Evolutionary conservation across 2,113 vertebrate genomes (phyloP).

Genomic region (Dissostichus mawsoni): DNA sequence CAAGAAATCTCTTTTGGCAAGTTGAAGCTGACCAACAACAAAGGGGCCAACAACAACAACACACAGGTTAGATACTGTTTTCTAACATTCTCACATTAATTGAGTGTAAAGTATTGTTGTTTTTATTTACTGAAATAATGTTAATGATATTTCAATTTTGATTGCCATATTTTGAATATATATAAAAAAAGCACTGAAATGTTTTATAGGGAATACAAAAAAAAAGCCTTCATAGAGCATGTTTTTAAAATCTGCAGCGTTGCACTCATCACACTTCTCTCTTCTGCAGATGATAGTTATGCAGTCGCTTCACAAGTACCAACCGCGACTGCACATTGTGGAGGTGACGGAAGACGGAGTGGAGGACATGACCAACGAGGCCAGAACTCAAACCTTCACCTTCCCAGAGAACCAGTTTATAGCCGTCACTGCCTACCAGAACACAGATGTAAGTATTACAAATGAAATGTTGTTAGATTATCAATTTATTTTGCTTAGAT

Average conservation of each 20-base stretch:
- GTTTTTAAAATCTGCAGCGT: not conserved
- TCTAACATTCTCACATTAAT: not conserved
- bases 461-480: not conserved
- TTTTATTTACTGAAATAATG: not conserved
- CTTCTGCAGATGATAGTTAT: conserved; percentile 94
- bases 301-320: conserved; percentile 97
- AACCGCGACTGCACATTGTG: conserved; percentile 96
- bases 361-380: conserved; percentile 94
- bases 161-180: not conserved
- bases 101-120: not conserved
- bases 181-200: too few species aligned
- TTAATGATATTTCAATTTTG: not conserved
- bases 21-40: conserved; percentile 98
- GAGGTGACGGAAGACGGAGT: conserved; percentile 98
- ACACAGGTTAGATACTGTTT: conserved; percentile 88
- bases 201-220: too few species aligned
- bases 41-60: conserved; percentile 98
- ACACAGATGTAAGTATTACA: conserved; percentile 91
- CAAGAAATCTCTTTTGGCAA: conserved; percentile 99
- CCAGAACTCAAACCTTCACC: conserved; percentile 95
- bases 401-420: conserved; percentile 99
- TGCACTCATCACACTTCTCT: conserved; percentile 8
- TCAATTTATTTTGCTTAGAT: not conserved
- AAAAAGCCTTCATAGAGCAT: not conserved
- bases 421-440: conserved; percentile 98